phyloP scores from a whole-genome alignment of 2,113 vertebrate genomes.

The Leuciscus idus region DNA sequence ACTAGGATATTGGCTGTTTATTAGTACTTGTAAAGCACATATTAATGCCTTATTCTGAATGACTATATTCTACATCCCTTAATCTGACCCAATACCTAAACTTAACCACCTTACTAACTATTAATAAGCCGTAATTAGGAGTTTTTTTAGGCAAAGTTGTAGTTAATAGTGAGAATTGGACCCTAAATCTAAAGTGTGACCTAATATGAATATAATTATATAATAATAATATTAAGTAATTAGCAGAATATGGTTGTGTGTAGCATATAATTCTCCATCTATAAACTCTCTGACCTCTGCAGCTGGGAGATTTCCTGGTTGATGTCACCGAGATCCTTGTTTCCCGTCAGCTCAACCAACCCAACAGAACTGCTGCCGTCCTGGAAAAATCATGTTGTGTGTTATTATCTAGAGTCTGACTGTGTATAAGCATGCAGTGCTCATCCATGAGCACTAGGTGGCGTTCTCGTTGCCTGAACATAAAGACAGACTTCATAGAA shows the following conservation, averaged over 20 bases:
- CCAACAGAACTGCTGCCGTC: slow-evolving; percentile 81
- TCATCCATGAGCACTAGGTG: slow-evolving; percentile 7
- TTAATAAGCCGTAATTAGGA: too few relatives aligned
- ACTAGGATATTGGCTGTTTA: too few relatives aligned
- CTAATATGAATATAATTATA: too few relatives aligned
- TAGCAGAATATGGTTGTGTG: neutral
- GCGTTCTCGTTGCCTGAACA: neutral
- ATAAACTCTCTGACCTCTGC: slow-evolving; percentile 82
- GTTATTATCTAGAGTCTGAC: neutral
- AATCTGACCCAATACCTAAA: too few relatives aligned
- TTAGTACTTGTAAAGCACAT: too few relatives aligned
- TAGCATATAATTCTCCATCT: neutral
- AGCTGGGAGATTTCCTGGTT: slow-evolving; percentile 94
- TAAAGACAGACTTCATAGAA: neutral
- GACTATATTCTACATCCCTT: too few relatives aligned
- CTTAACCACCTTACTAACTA: too few relatives aligned
- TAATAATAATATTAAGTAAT: neutral
- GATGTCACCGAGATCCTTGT: slow-evolving; percentile 94
- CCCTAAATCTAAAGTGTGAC: too few relatives aligned
- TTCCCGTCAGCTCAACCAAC: slow-evolving; percentile 86
- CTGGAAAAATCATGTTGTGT: slow-evolving; percentile 70
- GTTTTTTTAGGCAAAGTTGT: too few relatives aligned
- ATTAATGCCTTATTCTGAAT: too few relatives aligned
- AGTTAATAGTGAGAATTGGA: too few relatives aligned
- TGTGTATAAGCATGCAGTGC: neutral